phyloP scores from a whole-genome alignment of 2,888 invertebrate genomes.

The Oligia strigilis region DNA sequence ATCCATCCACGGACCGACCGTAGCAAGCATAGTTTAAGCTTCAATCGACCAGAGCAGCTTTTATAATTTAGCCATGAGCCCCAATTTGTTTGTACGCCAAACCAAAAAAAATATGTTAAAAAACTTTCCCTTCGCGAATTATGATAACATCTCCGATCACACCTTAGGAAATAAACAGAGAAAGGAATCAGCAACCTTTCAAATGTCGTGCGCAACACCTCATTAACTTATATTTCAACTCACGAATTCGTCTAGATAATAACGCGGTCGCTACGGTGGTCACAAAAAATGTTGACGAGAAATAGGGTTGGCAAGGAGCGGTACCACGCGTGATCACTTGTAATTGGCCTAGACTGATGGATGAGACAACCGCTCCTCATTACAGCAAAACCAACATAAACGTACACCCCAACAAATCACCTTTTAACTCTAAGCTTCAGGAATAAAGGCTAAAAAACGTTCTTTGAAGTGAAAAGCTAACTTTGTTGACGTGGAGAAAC shows the following conservation, averaged over 20 bases:
- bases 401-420: conserved; percentile 43
- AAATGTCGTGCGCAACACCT: conserved; percentile 59
- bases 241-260: conserved; percentile 70
- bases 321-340: conserved; percentile 84
- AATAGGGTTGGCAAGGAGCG: conserved; percentile 81
- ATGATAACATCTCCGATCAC: conserved; percentile 24
- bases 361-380: conserved; percentile 78
- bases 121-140: conserved; percentile 34
- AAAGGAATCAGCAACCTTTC: conserved; percentile 36
- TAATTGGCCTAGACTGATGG: conserved; percentile 86
- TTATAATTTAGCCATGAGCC: background rate
- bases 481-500: conserved; percentile 65
- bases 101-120: background rate
- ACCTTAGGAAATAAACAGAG: conserved; percentile 38
- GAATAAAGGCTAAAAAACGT: conserved; percentile 32
- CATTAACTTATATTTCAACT: conserved; percentile 65
- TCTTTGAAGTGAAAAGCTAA: conserved; percentile 16
- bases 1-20: background rate
- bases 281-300: conserved; percentile 71
- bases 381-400: conserved; percentile 72
- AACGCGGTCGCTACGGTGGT: conserved; percentile 52
- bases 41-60: background rate
- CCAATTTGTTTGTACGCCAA: background rate
- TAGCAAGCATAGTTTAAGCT: background rate
- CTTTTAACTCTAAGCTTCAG: conserved; percentile 49